Percentiles rank a stretch among this genome's conserved stretches.
These are phyloP conservation scores for Tenrec ecaudatus DNA, from an alignment of 2,113 vertebrate species.

Conservation along the genomic window DNA sequence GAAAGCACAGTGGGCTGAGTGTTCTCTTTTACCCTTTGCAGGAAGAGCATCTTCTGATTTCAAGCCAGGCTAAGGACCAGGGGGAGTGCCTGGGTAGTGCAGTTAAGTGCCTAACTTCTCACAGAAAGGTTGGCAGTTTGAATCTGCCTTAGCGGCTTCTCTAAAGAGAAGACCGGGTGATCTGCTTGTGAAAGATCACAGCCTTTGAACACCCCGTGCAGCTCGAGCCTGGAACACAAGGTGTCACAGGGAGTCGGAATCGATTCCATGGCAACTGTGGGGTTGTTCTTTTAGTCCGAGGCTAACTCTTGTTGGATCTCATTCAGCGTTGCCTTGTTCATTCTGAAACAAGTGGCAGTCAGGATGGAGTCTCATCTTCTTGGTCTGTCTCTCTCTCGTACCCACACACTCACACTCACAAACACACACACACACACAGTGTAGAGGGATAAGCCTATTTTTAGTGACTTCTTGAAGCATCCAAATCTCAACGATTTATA, in stretches of 20 bases:
- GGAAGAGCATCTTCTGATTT: background rate
- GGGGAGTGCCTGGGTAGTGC: background rate
- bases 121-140: background rate
- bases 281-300: background rate
- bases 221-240: background rate
- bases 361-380: background rate
- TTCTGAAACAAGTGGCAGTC: background rate
- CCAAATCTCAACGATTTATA: background rate
- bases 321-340: slow-evolving; percentile 14
- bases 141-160: background rate
- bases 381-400: background rate
- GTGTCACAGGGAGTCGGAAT: background rate
- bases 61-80: background rate
- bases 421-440: background rate
- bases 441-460: background rate
- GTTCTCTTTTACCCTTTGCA: background rate
- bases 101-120: background rate
- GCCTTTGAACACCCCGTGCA: background rate
- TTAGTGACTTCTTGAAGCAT: slow-evolving; percentile 23
- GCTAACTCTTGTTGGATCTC: background rate
- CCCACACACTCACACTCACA: too few species aligned
- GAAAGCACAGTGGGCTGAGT: background rate
- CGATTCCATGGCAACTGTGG: background rate
- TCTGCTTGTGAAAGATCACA: background rate
- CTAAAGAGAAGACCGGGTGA: background rate